Evolutionary conservation across 2,797 vertebrate species (phyloP).

Genomic region (Lepilemur septentrionalis): DNA sequence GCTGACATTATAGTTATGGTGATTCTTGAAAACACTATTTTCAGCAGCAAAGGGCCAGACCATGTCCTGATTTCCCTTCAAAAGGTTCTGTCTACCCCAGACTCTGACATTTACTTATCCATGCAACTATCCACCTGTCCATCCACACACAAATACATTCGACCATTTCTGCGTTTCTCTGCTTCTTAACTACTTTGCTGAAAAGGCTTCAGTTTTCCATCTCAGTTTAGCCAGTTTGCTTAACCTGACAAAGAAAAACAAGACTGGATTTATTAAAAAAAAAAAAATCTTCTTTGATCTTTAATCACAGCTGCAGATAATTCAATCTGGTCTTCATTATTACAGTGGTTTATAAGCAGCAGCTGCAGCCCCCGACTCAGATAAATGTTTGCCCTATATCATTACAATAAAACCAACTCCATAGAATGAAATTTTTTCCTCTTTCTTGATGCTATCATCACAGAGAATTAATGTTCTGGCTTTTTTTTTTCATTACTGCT

Average conservation of each 20-base stretch:
- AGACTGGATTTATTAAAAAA: slow-evolving; percentile 77
- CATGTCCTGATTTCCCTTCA: background rate
- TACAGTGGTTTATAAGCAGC: slow-evolving; percentile 57
- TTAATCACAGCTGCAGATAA: slow-evolving; percentile 76
- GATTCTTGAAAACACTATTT: background rate
- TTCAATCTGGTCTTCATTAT: slow-evolving; percentile 66
- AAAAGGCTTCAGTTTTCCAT: background rate
- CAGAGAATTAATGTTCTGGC: slow-evolving; percentile 75
- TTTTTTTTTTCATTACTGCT: slow-evolving; percentile 66
- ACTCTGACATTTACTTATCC: background rate
- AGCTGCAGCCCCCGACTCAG: slow-evolving; percentile 1
- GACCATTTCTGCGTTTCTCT: background rate
- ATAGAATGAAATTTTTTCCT: background rate
- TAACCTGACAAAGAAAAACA: slow-evolving; percentile 74
- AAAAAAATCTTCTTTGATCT: slow-evolving; percentile 59
- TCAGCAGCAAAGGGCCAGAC: background rate
- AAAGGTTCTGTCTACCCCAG: background rate
- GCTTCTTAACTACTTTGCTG: background rate
- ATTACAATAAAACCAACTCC: slow-evolving; percentile 55
- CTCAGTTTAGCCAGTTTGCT: slow-evolving; percentile 67
- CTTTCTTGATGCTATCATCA: slow-evolving; percentile 76
- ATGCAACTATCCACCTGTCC: background rate
- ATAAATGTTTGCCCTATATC: slow-evolving; percentile 63
- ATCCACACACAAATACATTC: background rate
- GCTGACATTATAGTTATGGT: background rate